These are phyloP conservation scores for Ctena decussata DNA, from an alignment of 2,888 invertebrate genomes.

Conservation along the genomic window DNA sequence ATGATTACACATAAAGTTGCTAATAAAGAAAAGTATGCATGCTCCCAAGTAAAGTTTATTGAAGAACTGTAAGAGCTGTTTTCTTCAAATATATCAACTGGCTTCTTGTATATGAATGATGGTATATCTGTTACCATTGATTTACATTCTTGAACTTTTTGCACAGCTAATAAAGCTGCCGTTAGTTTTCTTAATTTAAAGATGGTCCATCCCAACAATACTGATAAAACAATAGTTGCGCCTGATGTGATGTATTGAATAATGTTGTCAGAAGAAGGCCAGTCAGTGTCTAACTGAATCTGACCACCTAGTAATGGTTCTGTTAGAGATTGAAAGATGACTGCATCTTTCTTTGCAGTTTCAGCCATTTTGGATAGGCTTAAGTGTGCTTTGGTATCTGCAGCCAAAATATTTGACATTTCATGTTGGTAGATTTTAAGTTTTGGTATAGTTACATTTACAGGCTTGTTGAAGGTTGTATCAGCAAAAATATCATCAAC, in stretches of 20 bases:
- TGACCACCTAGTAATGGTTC: slow-evolving; percentile 30
- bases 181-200: slow-evolving; percentile 1
- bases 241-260: neutral
- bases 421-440: slow-evolving; percentile 9
- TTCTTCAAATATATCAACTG: neutral
- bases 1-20: neutral
- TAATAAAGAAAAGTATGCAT: neutral
- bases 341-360: slow-evolving; percentile 26
- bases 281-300: slow-evolving; percentile 19
- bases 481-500: slow-evolving; percentile 1
- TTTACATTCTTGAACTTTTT: neutral
- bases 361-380: slow-evolving; percentile 33
- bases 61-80: neutral
- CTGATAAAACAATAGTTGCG: neutral
- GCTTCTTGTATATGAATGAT: neutral
- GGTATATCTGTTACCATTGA: neutral
- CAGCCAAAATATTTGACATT: slow-evolving; percentile 3
- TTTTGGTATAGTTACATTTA: neutral
- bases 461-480: neutral
- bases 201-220: neutral
- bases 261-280: slow-evolving; percentile 22
- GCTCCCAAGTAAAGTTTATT: neutral
- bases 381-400: slow-evolving; percentile 30
- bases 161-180: neutral
- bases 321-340: slow-evolving; percentile 27